A percentile compares a stretch with the other conserved stretches of the same genome.
phyloP scores from a whole-genome alignment of 2,888 invertebrate genomes.

The Torymus aiolomorphi region DNA sequence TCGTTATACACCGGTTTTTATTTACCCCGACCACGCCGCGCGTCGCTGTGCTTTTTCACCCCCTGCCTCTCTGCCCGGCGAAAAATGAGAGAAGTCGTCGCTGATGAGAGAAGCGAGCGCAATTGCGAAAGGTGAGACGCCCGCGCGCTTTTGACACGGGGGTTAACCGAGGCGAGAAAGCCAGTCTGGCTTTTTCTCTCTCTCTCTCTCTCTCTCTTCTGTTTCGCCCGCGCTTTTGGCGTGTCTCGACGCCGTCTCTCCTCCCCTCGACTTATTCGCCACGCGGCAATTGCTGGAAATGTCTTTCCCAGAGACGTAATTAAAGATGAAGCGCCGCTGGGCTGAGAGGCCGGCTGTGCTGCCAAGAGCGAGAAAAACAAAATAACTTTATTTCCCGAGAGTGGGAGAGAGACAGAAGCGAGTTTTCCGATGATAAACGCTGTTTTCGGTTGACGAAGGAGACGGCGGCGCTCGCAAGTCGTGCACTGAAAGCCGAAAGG shows the following conservation, averaged over 20 bases:
- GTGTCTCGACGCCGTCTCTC: background rate
- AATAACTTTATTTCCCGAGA: background rate
- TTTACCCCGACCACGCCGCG: background rate
- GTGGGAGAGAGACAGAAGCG: background rate
- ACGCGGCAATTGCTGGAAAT: constrained; percentile 31
- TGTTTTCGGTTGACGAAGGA: too few species aligned
- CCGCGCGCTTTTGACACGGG: constrained; percentile 16
- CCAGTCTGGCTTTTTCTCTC: background rate
- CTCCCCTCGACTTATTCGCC: background rate
- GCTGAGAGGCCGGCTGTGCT: background rate
- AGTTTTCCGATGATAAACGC: too few species aligned
- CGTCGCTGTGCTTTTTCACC: background rate
- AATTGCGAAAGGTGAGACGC: background rate
- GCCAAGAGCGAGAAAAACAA: constrained; percentile 1
- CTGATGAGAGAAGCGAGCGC: constrained; percentile 11
- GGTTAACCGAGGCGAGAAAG: constrained; percentile 31
- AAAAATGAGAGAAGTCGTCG: constrained; percentile 15
- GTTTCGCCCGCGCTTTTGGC: background rate
- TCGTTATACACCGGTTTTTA: background rate
- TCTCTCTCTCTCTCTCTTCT: background rate
- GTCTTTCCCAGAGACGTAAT: constrained; percentile 46
- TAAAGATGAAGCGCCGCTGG: constrained; percentile 24
- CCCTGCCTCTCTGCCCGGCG: background rate
- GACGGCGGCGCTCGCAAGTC: too few species aligned
- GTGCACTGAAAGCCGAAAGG: too few species aligned